Evolutionary conservation across 2,797 vertebrate species (phyloP).

Genomic region (Alca torda): DNA sequence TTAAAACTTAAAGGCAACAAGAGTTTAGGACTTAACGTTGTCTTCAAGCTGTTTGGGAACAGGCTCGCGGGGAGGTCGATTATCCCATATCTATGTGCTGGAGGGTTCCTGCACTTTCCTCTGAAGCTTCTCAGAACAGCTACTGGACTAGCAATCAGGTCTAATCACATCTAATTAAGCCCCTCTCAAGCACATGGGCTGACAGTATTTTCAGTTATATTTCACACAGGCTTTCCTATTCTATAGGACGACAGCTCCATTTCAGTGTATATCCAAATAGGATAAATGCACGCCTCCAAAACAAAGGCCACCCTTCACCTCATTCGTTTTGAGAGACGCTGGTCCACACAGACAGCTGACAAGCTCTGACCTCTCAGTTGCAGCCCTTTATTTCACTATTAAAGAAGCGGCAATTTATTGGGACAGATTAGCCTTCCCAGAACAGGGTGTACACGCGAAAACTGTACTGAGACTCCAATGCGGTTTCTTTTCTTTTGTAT

Average conservation of each 20-base stretch:
- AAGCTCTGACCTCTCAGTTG: not conserved
- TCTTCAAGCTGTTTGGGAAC: not conserved
- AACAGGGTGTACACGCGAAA: not conserved
- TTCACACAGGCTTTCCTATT: not conserved
- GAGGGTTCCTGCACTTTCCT: not conserved
- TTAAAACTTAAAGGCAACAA: not conserved
- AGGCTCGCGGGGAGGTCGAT: not conserved
- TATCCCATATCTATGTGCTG: fast-evolving
- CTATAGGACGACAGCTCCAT: not conserved
- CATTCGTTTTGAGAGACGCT: not conserved
- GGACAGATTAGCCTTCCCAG: not conserved
- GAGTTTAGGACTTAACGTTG: not conserved
- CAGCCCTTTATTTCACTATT: not conserved
- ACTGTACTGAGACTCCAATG: not conserved
- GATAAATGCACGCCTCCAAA: not conserved
- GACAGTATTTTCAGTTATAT: not conserved
- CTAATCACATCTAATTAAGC: not conserved
- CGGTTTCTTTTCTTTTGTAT: not conserved
- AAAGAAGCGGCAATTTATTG: not conserved
- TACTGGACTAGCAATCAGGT: not conserved
- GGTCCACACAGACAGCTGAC: not conserved
- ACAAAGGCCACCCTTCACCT: not conserved
- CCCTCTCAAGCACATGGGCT: not conserved
- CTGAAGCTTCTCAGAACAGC: not conserved
- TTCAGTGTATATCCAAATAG: not conserved